Evolutionary conservation across 2,113 vertebrate genomes (phyloP), one percentile per base, ranked within the genome.

Genomic region (Dermatemys mawii): DNA sequence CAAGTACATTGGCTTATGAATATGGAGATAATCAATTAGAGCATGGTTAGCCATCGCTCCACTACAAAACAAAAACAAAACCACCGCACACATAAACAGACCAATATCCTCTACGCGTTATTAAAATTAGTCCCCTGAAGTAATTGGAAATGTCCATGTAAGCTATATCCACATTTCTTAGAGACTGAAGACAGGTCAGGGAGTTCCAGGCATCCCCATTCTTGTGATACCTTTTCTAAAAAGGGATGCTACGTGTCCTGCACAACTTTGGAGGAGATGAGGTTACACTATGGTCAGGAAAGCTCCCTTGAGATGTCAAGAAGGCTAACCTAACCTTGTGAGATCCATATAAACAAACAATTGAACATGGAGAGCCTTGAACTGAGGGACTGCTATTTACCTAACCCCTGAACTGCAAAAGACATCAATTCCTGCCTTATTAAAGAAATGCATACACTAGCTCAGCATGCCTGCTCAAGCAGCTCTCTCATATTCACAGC

Each of bases 341-440:
- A 97, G 97, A 98, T 94, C 96, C 87, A 60, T 96, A 96, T 96
- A 98, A 98, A 98, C 97, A 98, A 98, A 97, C 96, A 98, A 90
- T 63, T 0, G 94, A 97, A 97, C 97, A 97, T 82, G 96, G 95
- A 97, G 94, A 98, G 96, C 97, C 97, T 97, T 98, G 97, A 98
- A 98, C 97, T 92, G 1, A 96, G 91, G 96, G 95, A 88, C 96
- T 93, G 95, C 96, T 98, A 97, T 98, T 98, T 98, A 98, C 92
- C 96, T 96, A 97, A 97, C 97, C 97, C 96, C 96, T 97, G 97
- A 97, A 97, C 97, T 96, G 92, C 92, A 93, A 82, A 70, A 97
- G 97, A 97, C 96, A 97, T 97, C 95, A 97, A 97, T 98, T 97
- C 97, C 97, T 92, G 96, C 95, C 96, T 98, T 97, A 98, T 97